Base-by-base conservation (phyloP, 2,797 vertebrate species). In the Peromyscus aztecus region DNA sequence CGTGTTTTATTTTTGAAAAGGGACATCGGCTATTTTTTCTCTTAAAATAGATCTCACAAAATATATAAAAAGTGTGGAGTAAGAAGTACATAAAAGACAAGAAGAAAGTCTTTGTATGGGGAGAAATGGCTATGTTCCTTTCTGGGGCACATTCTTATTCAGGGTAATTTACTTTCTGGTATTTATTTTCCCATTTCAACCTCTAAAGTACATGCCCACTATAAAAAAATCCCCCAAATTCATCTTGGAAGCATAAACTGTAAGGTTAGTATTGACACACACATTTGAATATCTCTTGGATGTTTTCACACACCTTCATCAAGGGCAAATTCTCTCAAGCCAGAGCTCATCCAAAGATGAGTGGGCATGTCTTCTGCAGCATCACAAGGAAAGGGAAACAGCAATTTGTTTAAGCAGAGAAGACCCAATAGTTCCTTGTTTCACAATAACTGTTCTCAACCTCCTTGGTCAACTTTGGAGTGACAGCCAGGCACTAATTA, bases 391-490 rank as follows among this genome's bases (percentile, higher is more conserved):
- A 76, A 63, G 9, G 40, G 27, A 59, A 89, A 88, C 4, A 40
- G 52, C 46, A 13, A 46, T 37, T 43, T 55, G 40, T 40, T 12
- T 91, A 61, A 88, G 19, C 55, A 96, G 81, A 92, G 61, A 16
- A 83, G 8, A 49, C 34, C 24, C 24, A 43, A 5, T 21, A 67
- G 46, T 84, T 57, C 10, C 75, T 34, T 10, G 34, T 52, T 84
- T 43, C 16, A 81, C 67, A 34, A 43, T 67, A 90, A 85, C 31
- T 92, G 19, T 2, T 78, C 87, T 92, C 37, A 81, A 85, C 23
- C 90, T 21, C 31, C 93, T 93, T 96, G 87, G 93, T 96, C 4
- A 93, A 31, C 65, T 96, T 97, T 83, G 81, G 81, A 95, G 40
- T 94, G 88, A 83, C 89, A 93, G 77, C 17, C 77, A 61, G 12